phyloP scores from a whole-genome alignment of 2,888 invertebrate species.

The Scaptomyza flava region DNA sequence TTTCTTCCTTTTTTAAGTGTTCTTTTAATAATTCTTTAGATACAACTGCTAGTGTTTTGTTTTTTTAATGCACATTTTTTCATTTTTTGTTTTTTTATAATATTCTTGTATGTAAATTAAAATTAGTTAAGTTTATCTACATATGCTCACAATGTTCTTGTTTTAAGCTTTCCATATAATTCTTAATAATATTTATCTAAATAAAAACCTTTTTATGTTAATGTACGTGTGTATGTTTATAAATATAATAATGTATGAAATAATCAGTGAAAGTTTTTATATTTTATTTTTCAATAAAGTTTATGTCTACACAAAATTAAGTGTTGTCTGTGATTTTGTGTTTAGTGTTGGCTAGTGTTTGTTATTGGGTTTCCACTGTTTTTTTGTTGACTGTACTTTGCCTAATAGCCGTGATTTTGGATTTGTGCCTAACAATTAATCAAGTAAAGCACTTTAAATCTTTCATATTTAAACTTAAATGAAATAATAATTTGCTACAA shows the following conservation, averaged over 20 bases:
- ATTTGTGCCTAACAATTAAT: constrained; percentile 43
- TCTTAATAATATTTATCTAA: constrained; percentile 72
- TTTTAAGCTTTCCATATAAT: constrained; percentile 56
- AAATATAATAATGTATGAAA: constrained; percentile 41
- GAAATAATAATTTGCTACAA: constrained; percentile 30
- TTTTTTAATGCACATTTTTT: constrained; percentile 35
- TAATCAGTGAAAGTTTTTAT: constrained; percentile 16
- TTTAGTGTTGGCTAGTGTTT: constrained; percentile 64
- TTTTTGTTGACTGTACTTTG: constrained; percentile 57
- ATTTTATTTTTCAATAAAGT: constrained; percentile 23
- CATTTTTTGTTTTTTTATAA: constrained; percentile 22
- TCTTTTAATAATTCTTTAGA: constrained; percentile 31
- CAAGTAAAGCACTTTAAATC: constrained; percentile 41
- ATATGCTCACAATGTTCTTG: constrained; percentile 67
- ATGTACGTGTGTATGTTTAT: constrained; percentile 27
- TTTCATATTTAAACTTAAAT: constrained; percentile 4
- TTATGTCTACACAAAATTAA: constrained; percentile 19
- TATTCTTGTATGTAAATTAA: constrained; percentile 58
- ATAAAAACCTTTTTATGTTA: constrained; percentile 52
- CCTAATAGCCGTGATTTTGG: constrained; percentile 27
- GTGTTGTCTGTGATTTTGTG: constrained; percentile 36
- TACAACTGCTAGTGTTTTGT: constrained; percentile 57
- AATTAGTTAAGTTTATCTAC: constrained; percentile 78
- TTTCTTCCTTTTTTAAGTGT: constrained; percentile 23
- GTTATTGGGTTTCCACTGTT: constrained; percentile 35